These are phyloP conservation scores for Catostomus latipinnis DNA, from an alignment of 2,797 vertebrate genomes.

Conservation along the genomic window DNA sequence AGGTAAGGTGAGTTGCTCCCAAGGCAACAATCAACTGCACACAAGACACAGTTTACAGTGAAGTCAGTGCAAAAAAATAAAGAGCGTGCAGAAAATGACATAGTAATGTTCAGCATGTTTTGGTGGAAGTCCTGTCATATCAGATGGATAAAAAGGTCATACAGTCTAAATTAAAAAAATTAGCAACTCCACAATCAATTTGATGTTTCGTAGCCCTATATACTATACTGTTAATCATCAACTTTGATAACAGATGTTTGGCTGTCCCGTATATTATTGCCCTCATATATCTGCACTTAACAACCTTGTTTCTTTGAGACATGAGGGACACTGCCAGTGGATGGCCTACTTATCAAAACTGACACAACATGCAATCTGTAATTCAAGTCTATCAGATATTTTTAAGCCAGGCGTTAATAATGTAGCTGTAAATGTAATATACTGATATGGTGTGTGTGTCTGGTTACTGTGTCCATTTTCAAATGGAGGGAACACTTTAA, in stretches of 20 bases:
- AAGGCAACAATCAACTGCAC: constrained; percentile 19
- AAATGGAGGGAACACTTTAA: background rate
- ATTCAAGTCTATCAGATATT: background rate
- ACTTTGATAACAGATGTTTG: background rate
- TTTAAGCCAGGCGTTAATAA: background rate
- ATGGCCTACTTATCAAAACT: background rate
- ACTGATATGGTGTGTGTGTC: background rate
- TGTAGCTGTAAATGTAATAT: background rate
- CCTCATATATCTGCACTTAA: background rate
- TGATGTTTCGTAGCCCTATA: background rate
- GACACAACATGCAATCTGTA: background rate
- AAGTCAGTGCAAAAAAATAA: constrained; percentile 17
- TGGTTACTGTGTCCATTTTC: background rate
- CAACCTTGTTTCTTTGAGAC: constrained; percentile 1
- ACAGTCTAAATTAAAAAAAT: background rate
- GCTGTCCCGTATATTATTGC: background rate
- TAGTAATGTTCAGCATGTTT: background rate
- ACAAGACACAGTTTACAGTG: constrained; percentile 7
- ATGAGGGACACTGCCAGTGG: background rate
- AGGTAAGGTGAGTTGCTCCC: constrained; percentile 6
- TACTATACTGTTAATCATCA: background rate
- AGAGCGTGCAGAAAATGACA: background rate
- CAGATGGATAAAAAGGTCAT: background rate
- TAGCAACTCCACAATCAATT: background rate
- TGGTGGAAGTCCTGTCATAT: background rate